Base-by-base conservation (phyloP, 2,797 vertebrate genomes). In the Hirundo rustica region DNA sequence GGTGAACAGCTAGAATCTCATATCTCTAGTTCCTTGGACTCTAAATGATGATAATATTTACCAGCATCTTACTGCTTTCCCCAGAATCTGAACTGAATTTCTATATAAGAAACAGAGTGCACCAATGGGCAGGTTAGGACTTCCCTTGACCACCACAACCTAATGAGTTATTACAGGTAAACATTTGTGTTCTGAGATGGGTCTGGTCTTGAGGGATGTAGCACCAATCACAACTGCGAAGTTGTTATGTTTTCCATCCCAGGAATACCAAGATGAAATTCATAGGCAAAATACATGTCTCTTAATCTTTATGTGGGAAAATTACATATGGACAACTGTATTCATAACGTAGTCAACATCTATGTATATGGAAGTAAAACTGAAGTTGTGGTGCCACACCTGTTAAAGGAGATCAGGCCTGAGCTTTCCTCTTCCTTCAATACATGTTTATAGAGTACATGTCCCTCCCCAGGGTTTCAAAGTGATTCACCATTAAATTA, bases 401-500 rank as follows among this genome's bases (percentile, higher is more conserved):
- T 75, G 14, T 40, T 84, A 78, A 81, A 75, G 22, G 25, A 78
- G 2, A 85, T 53, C 48, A 92, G 44, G 36, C 20, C 16, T 62
- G 44, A 70, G 22, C 16, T 66, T 75, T 84, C 30, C 60, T 70
- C 57, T 78, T 80, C 22, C 50, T 78, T 84, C 26, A 45, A 5
- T 42, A 48, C 32, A 10, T 16, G 11, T 2, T 71, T 29, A 86
- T n/a, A 53, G 27, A 80, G 30, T 40, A 40, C 38, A 21, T 55
- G 30, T 55, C 13, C 30, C 22, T 90, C 51, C 23, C 58, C 17
- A 60, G 16, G 16, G 14, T 70, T 88, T 78, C 10, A 15, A 86
- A 80, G 91, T 44, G 2, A 62, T 95, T 88, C 93, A 57, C 44
- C 26, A 44, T 64, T 16, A 90, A 83, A 90, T 88, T 86, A 92